phyloP scores from a whole-genome alignment of 2,797 vertebrate species.

The Danio kyathit region DNA sequence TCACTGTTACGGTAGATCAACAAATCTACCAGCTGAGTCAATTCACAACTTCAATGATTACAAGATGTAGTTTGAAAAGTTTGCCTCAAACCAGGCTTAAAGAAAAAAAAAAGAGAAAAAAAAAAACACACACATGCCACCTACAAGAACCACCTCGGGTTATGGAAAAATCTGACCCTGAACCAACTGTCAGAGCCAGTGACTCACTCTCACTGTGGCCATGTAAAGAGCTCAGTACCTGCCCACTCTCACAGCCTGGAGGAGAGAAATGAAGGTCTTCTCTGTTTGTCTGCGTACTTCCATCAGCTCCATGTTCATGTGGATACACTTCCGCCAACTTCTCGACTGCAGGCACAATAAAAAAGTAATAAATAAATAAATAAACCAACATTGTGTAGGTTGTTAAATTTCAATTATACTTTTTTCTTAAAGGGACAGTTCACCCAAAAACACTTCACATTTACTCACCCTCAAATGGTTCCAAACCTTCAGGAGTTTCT shows the following conservation, averaged over 20 bases:
- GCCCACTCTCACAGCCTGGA: conserved; percentile 91
- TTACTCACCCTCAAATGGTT: too few relatives aligned
- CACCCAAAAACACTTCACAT: too few relatives aligned
- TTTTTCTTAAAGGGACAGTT: not conserved
- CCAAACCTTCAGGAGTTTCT: too few relatives aligned
- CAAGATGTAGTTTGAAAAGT: not conserved
- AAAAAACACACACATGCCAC: not conserved
- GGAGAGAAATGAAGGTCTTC: conserved; percentile 88
- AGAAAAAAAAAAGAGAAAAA: not conserved
- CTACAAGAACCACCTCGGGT: conserved; percentile 6
- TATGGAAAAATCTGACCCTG: not conserved
- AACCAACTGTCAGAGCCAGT: conserved; percentile 4
- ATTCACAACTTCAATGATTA: not conserved
- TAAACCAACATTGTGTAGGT: not conserved
- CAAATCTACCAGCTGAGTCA: not conserved
- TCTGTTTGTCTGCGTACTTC: conserved; percentile 93
- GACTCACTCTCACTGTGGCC: not conserved
- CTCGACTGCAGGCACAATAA: conserved; percentile 79
- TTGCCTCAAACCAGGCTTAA: not conserved
- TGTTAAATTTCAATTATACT: not conserved
- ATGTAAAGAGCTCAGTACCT: conserved; percentile 75
- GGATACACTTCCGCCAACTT: conserved; percentile 92
- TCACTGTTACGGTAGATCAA: not conserved
- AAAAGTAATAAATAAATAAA: not conserved
- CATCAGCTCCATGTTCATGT: conserved; percentile 92